Evolutionary conservation across 2,113 vertebrate genomes (phyloP).

Genomic region (Apteryx owenii): DNA sequence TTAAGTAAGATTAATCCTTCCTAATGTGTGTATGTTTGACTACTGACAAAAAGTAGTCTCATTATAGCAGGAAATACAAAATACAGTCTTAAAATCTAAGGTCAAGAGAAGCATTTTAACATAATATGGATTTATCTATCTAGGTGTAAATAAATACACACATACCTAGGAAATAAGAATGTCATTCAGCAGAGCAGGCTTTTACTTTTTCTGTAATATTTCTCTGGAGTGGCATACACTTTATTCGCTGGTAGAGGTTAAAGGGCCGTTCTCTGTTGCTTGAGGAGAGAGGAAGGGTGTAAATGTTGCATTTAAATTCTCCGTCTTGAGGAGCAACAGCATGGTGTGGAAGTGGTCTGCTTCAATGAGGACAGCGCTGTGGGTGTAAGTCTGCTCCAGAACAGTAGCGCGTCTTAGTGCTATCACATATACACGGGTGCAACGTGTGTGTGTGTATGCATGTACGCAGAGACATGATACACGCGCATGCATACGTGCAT

Average conservation of each 20-base stretch:
- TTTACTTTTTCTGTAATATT: background rate
- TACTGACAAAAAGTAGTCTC: background rate
- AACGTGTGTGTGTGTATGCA: rapidly evolving
- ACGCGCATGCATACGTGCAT: rapidly evolving
- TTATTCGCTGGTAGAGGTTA: background rate
- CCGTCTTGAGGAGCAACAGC: background rate
- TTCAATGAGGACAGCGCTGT: rapidly evolving
- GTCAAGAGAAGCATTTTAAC: background rate
- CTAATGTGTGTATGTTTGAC: background rate
- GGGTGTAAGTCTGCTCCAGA: background rate
- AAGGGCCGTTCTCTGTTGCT: background rate
- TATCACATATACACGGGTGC: background rate
- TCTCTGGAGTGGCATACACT: background rate
- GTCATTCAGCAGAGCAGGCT: background rate
- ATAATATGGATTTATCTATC: background rate
- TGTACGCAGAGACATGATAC: background rate
- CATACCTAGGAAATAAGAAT: background rate
- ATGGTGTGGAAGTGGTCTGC: background rate
- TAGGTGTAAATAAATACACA: background rate
- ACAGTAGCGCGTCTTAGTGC: background rate
- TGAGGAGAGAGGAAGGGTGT: background rate
- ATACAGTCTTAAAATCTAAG: background rate
- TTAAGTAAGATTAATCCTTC: background rate
- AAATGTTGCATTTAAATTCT: background rate
- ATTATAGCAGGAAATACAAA: background rate